Evolutionary conservation across 2,888 invertebrate genomes (phyloP).

Genomic region (Ophion ellenae): DNA sequence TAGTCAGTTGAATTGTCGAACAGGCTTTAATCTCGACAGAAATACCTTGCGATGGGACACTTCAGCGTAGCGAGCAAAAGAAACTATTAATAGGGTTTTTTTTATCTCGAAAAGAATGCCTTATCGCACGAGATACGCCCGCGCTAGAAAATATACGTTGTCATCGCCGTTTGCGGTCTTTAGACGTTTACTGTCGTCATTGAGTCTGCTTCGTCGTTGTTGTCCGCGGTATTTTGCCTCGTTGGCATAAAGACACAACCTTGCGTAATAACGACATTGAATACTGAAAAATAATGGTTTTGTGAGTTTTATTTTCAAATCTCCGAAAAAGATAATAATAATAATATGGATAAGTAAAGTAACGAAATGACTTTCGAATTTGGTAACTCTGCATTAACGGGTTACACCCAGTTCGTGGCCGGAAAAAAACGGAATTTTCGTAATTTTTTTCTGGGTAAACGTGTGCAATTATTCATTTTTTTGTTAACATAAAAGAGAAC

Average conservation of each 20-base stretch:
- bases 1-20: background rate
- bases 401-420: too few species aligned
- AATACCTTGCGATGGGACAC: background rate
- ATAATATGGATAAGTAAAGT: too few species aligned
- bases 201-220: conserved; percentile 15
- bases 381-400: too few species aligned
- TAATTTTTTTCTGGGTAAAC: too few species aligned
- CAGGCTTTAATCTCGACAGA: background rate
- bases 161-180: conserved; percentile 47
- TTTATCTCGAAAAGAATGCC: conserved; percentile 13
- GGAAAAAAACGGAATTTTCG: too few species aligned
- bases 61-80: background rate
- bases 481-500: too few species aligned
- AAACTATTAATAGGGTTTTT: background rate
- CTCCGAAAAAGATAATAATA: too few species aligned
- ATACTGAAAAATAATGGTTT: background rate
- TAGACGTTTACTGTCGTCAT: conserved; percentile 47
- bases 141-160: conserved; percentile 23
- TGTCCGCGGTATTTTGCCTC: background rate
- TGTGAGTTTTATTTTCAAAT: background rate
- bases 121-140: conserved; percentile 33
- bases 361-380: too few species aligned
- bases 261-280: conserved; percentile 37
- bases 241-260: background rate
- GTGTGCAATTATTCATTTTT: too few species aligned